These are phyloP conservation scores for Cephalopachus bancanus DNA, from an alignment of 2,797 vertebrate genomes.

Conservation along the genomic window DNA sequence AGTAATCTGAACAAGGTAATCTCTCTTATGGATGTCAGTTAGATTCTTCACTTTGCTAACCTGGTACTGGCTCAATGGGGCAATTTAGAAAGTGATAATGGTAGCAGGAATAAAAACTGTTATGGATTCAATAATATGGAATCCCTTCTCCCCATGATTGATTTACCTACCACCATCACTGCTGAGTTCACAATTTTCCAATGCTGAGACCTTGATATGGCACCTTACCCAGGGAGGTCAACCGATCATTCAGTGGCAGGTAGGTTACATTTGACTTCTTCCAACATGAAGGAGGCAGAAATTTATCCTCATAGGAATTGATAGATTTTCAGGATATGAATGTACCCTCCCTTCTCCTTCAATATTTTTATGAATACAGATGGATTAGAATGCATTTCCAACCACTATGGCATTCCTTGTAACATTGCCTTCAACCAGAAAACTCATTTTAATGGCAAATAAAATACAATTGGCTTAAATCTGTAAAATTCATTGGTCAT, in stretches of 20 bases:
- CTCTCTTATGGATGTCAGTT: not conserved
- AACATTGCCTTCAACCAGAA: not conserved
- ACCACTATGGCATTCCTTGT: not conserved
- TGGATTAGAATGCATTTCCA: not conserved
- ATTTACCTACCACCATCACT: not conserved
- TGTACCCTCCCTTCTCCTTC: not conserved
- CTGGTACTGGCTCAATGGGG: not conserved
- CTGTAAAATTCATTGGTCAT: not conserved
- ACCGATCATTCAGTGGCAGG: not conserved
- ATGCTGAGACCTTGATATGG: not conserved
- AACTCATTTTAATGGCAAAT: slow-evolving; percentile 12
- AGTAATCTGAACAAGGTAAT: not conserved
- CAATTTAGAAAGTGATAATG: not conserved
- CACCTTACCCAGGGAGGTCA: not conserved
- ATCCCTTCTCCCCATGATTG: not conserved
- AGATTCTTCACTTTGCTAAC: not conserved
- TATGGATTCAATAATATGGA: not conserved
- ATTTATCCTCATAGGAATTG: not conserved
- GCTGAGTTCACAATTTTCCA: not conserved
- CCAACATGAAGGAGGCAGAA: not conserved
- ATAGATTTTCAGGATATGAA: not conserved
- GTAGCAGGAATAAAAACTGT: not conserved
- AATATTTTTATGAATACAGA: not conserved
- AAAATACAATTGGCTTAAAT: not conserved
- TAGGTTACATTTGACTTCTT: not conserved